Evolutionary conservation across 2,113 vertebrate genomes (phyloP).

Genomic region (Mormyrus iriodes): DNA sequence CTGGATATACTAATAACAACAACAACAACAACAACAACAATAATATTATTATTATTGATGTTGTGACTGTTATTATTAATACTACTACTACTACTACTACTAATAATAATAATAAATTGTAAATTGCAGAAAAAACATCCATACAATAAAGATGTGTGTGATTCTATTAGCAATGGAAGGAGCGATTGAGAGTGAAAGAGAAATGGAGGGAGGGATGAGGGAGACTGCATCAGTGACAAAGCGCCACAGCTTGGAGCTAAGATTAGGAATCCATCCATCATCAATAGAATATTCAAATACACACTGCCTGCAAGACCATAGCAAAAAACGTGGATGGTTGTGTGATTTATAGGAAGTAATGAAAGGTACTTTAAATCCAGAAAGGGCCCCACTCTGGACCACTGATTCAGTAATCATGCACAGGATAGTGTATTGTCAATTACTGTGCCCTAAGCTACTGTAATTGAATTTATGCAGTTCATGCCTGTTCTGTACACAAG

Average conservation of each 20-base stretch:
- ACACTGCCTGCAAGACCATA: constrained; percentile 48
- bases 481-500: neutral
- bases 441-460: neutral
- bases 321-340: constrained; percentile 58
- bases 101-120: no score
- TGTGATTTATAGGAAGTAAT: constrained; percentile 57
- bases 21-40: no score
- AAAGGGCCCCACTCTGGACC: neutral
- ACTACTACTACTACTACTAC: no score
- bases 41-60: no score
- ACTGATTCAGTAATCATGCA: neutral
- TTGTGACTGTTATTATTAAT: no score
- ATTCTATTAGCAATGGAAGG: neutral
- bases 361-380: constrained; percentile 48
- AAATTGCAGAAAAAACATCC: neutral
- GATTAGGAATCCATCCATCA: constrained; percentile 75
- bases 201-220: neutral
- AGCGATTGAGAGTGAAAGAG: constrained; percentile 10
- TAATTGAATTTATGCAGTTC: constrained; percentile 24
- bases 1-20: no score
- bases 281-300: constrained; percentile 72
- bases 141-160: neutral
- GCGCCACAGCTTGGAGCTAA: constrained; percentile 65
- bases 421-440: neutral
- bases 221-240: constrained; percentile 51